phyloP scores from a whole-genome alignment of 2,113 vertebrate species.

The Nannobrachium achirus region DNA sequence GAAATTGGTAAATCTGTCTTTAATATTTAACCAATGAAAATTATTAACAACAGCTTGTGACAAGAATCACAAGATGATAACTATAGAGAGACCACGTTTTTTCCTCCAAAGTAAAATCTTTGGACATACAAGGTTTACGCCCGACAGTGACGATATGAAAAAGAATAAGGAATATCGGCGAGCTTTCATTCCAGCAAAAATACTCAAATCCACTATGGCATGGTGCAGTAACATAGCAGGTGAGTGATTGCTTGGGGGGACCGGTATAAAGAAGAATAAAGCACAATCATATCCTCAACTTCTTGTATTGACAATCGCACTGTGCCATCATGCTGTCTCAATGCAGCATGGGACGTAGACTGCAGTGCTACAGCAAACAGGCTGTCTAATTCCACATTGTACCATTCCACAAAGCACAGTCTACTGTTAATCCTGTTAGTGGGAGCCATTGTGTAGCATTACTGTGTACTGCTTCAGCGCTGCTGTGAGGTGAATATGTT shows the following conservation, averaged over 20 bases:
- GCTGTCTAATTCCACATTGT: background rate
- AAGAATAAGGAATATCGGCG: constrained; percentile 70
- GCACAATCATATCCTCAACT: constrained; percentile 19
- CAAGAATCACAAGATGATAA: no score
- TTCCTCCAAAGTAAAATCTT: no score
- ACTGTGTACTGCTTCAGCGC: no score
- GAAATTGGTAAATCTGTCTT: no score
- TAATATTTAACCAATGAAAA: no score
- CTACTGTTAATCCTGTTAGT: background rate
- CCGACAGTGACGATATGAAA: constrained; percentile 41
- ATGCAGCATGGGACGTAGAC: background rate
- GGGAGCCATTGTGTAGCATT: background rate
- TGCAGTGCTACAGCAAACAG: background rate
- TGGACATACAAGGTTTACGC: no score
- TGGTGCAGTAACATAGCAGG: constrained; percentile 57
- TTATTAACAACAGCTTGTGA: no score
- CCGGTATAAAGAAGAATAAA: constrained; percentile 28
- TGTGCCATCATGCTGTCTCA: background rate
- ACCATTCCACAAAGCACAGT: background rate
- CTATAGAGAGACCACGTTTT: no score
- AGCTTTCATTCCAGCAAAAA: constrained; percentile 65
- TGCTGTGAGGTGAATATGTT: no score
- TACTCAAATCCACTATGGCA: constrained; percentile 55
- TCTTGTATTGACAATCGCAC: constrained; percentile 20
- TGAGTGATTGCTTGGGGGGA: constrained; percentile 49